Evolutionary conservation across 2,113 vertebrate species (phyloP), one percentile per base, ranked within the genome.

Genomic region (Eidolon helvum): DNA sequence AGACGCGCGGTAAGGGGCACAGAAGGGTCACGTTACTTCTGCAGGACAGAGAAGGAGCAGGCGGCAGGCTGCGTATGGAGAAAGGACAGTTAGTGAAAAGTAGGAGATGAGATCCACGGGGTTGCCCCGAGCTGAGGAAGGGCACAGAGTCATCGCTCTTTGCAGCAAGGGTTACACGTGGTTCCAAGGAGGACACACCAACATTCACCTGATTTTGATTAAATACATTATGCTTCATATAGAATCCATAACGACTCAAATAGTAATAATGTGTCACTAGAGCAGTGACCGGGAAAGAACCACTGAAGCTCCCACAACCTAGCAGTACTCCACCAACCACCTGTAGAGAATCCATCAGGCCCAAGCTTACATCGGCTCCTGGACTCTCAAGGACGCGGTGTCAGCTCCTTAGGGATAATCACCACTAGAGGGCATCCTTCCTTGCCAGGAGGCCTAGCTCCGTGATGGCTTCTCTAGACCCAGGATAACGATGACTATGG

Each of bases 231-330:
- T 30, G 75, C 66, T 86, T 86, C 59, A 19, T 21, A 50, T 7
- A 82, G 86, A 78, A 65, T 48, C 33, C 63, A 28, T 78, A 89
- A 35, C 14, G 91, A 86, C 38, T 88, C 85, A 40, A 28, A 80
- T 8, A 35, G 30, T 19, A 79, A 57, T 35, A 83, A 43, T 10
- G 6, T 69, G 40, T 48, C 74, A 38, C 8, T 2, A 28, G 22
- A 7, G 15, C 68, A 65, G 59, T 57, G 80, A 33, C 30, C 26
- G 85, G 66, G 69, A 90, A 63, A 80, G 22, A 71, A 84, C 18
- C 7, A 4, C 1, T 4, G 18, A 85, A 66, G 21, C 7, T n/a
- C 21, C 14, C 6, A 1, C 21, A 5, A 1, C 18, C 14, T 24
- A 4, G 33, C 0, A 53, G 63, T 43, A 26, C 21, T n/a, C 53